Evolutionary conservation across 2,797 vertebrate genomes (phyloP).

Genomic region (Artibeus lituratus): DNA sequence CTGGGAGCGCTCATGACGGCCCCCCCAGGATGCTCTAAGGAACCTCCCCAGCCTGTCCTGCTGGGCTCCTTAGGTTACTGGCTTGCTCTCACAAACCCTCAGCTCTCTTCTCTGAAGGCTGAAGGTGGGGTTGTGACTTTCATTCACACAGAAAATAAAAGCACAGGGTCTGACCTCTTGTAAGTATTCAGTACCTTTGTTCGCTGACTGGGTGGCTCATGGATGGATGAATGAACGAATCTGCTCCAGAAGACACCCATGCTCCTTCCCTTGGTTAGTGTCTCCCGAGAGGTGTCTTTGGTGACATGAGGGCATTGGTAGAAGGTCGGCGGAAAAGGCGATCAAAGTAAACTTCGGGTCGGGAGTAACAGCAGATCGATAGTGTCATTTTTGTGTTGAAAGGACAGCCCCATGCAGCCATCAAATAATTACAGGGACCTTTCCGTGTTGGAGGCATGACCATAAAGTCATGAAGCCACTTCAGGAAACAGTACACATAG

Average conservation of each 20-base stretch:
- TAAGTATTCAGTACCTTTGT: not conserved
- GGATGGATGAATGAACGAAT: not conserved
- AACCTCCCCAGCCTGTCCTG: not conserved
- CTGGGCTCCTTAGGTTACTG: not conserved
- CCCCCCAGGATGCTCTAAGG: not conserved
- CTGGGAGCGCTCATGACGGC: not conserved
- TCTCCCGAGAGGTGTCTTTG: not conserved
- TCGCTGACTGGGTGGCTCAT: not conserved
- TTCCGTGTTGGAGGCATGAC: slow-evolving; percentile 1
- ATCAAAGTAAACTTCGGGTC: not conserved
- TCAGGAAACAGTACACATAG: not conserved
- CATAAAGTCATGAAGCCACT: not conserved
- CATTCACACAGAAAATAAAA: not conserved
- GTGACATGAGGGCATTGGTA: not conserved
- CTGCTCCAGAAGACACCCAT: not conserved
- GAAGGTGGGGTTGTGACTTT: not conserved
- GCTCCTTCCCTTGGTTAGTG: not conserved
- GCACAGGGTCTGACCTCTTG: not conserved
- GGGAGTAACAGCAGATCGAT: not conserved
- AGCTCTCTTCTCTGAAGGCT: not conserved
- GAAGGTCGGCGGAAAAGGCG: not conserved
- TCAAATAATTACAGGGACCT: slow-evolving; percentile 21
- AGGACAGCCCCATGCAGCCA: not conserved
- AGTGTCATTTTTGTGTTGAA: slow-evolving; percentile 39
- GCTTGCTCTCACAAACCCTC: not conserved